Percentiles rank a stretch among this genome's conserved stretches.
Evolutionary conservation across 2,113 vertebrate species (phyloP).

Genomic region (Zosterops japonicus): DNA sequence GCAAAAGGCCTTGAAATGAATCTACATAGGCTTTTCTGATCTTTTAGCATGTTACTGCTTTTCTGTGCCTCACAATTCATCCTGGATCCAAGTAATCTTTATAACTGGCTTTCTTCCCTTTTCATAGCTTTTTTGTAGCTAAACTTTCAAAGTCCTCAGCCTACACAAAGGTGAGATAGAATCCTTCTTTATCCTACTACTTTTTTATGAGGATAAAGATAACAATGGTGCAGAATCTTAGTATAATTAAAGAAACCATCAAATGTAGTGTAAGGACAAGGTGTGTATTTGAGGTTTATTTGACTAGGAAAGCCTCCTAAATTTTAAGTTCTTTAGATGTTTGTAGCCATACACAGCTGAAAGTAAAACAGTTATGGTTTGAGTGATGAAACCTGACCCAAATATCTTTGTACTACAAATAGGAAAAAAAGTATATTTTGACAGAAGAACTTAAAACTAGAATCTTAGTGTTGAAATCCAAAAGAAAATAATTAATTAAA

Average conservation of each 20-base stretch:
- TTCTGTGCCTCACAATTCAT: not conserved
- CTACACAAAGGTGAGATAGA: not conserved
- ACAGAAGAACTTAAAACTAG: not conserved
- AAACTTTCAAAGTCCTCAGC: not conserved
- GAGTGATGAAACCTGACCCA: not conserved
- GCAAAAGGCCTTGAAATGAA: not conserved
- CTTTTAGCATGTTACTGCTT: not conserved
- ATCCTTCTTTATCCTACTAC: not conserved
- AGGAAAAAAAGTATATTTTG: not conserved
- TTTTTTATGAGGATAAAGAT: not conserved
- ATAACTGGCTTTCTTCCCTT: not conserved
- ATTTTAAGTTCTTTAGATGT: not conserved
- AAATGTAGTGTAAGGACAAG: not conserved
- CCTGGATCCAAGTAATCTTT: not conserved
- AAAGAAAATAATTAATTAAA: not conserved
- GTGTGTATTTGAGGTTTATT: not conserved
- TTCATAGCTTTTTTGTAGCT: not conserved
- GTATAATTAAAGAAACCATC: not conserved
- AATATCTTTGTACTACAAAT: not conserved
- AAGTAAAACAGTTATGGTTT: not conserved
- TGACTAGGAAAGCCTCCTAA: not conserved
- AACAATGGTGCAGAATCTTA: not conserved
- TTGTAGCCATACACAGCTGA: not conserved
- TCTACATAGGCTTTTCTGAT: not conserved
- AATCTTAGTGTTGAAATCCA: not conserved